These are phyloP conservation scores for Azemiops feae DNA, from an alignment of 2,113 vertebrate genomes.

Conservation along the genomic window DNA sequence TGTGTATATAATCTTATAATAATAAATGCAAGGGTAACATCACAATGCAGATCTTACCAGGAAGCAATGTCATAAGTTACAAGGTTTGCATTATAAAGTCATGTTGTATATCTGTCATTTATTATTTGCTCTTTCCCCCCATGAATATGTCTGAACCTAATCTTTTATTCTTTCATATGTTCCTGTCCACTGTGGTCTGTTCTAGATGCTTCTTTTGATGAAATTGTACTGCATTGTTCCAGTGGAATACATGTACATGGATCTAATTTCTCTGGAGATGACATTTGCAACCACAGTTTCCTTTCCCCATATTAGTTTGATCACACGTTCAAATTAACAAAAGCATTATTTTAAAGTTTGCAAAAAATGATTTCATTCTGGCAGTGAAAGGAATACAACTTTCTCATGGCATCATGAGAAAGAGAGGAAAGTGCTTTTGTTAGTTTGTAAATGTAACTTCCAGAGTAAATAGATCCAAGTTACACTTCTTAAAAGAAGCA, in stretches of 20 bases:
- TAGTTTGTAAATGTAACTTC: background rate
- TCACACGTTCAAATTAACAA: background rate
- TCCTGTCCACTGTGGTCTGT: background rate
- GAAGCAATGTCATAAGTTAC: background rate
- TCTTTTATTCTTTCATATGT: slow-evolving; percentile 26
- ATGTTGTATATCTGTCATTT: background rate
- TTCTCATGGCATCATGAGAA: background rate
- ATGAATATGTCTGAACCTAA: background rate
- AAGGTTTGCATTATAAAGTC: background rate
- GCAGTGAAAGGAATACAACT: background rate
- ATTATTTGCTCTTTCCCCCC: background rate
- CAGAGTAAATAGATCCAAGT: background rate
- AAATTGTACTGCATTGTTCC: background rate
- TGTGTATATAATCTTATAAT: background rate
- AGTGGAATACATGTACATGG: background rate
- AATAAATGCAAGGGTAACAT: background rate
- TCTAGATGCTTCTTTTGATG: background rate
- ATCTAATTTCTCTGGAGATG: background rate
- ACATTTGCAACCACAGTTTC: background rate
- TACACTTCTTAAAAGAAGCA: background rate
- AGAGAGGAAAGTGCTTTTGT: background rate
- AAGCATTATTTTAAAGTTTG: background rate
- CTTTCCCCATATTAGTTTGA: background rate
- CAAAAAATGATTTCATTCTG: background rate
- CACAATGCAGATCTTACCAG: background rate